Conservation (phyloP, 37 sponge, comb jelly and placozoan species). For the Diacarnus erythraeanus region DNA sequence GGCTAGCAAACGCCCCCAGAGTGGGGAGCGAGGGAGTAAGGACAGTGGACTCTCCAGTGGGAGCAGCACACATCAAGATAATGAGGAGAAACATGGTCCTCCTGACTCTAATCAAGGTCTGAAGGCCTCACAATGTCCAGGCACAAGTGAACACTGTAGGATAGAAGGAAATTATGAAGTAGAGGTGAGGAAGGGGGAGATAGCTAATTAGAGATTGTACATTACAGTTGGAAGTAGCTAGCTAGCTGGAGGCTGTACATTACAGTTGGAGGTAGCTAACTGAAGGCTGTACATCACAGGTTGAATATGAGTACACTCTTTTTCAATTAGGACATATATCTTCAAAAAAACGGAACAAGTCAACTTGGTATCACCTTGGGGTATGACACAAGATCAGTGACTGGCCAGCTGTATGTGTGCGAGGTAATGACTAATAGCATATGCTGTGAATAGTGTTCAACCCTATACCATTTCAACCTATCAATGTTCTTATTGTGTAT, state of each 20-base stretch:
- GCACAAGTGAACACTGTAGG: neutral
- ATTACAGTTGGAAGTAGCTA: neutral
- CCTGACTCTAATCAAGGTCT: neutral
- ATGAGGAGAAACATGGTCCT: neutral
- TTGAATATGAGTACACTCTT: neutral
- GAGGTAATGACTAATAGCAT: conserved; percentile 66
- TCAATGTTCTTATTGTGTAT: neutral
- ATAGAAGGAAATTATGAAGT: conserved; percentile 67
- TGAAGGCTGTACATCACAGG: neutral
- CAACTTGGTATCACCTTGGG: conserved; percentile 80
- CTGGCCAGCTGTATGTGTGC: conserved; percentile 48
- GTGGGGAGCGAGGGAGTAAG: conserved; percentile 39
- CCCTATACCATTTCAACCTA: neutral
- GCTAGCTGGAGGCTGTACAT: neutral
- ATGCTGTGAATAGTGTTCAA: neutral
- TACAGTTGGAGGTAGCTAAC: neutral
- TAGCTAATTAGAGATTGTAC: neutral
- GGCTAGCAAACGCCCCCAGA: neutral
- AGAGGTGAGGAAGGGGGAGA: conserved; percentile 37
- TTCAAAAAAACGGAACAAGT: conserved; percentile 68
- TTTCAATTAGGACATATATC: conserved; percentile 53
- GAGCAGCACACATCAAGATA: conserved; percentile 42
- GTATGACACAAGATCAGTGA: conserved; percentile 37
- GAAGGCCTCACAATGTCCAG: neutral
- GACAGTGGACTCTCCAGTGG: conserved; percentile 80